Percentiles rank a stretch among this genome's conserved stretches.
Conservation (phyloP, 2,888 invertebrate species). For the Hecatera dysodea region DNA sequence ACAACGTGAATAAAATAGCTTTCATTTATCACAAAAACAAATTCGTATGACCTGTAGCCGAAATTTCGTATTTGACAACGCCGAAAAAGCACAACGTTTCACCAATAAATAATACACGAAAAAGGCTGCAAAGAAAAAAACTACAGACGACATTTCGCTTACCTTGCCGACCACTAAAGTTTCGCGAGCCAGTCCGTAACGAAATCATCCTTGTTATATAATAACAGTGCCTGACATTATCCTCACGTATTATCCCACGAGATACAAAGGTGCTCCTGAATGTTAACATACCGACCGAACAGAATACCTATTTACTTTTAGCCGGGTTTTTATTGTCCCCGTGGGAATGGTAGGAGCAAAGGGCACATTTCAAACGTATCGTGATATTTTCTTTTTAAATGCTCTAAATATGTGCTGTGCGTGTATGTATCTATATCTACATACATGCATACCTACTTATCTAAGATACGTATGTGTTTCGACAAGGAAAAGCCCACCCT, state of each 20-base stretch:
- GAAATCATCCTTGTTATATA: slow-evolving; percentile 64
- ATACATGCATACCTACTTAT: slow-evolving; percentile 1
- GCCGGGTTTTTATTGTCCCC: slow-evolving; percentile 64
- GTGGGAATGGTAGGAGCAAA: slow-evolving; percentile 49
- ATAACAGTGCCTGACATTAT: slow-evolving; percentile 65
- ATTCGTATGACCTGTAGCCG: neutral
- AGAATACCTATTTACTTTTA: slow-evolving; percentile 69
- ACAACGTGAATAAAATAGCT: no score
- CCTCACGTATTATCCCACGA: slow-evolving; percentile 68
- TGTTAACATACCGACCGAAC: slow-evolving; percentile 69
- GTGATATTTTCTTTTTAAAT: slow-evolving; percentile 59
- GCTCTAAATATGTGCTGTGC: slow-evolving; percentile 32
- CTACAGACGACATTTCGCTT: slow-evolving; percentile 5
- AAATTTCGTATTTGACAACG: neutral
- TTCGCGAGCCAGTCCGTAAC: slow-evolving; percentile 47
- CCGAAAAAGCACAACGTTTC: neutral
- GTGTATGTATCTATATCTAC: neutral
- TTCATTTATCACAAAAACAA: no score
- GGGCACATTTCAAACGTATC: slow-evolving; percentile 63
- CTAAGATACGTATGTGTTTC: slow-evolving; percentile 14
- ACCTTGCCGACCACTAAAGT: slow-evolving; percentile 47
- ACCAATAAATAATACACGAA: slow-evolving; percentile 10
- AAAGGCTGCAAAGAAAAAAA: slow-evolving; percentile 22
- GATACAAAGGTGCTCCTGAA: slow-evolving; percentile 67
- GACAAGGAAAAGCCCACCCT: slow-evolving; percentile 32